These are phyloP conservation scores for Hydrochoerus hydrochaeris DNA, from an alignment of 2,113 vertebrate species.

Conservation along the genomic window DNA sequence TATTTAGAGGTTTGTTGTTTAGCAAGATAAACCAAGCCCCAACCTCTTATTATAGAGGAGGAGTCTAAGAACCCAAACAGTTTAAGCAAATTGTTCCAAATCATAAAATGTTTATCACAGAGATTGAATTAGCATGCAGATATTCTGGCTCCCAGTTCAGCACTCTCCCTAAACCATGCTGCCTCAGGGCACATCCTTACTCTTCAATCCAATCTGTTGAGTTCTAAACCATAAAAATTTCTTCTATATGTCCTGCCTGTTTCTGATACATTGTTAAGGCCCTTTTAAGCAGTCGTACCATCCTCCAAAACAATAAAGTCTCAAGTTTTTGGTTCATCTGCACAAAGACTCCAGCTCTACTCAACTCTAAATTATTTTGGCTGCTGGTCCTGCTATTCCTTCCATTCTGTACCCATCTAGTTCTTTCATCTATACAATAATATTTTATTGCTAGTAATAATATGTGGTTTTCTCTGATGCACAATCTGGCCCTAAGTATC, in stretches of 20 bases:
- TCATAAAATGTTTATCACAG: background rate
- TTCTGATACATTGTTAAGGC: background rate
- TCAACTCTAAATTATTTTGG: background rate
- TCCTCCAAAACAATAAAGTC: conserved; percentile 13
- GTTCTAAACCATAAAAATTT: background rate
- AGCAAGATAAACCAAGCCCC: background rate
- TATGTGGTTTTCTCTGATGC: conserved; percentile 3
- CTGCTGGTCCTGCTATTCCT: background rate
- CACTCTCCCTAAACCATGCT: background rate
- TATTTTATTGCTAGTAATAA: conserved; percentile 40
- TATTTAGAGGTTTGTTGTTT: background rate
- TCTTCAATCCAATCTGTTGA: background rate
- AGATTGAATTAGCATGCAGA: conserved; percentile 30
- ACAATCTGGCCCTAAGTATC: background rate
- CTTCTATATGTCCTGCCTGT: background rate
- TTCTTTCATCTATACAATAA: background rate
- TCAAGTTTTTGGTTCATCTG: background rate
- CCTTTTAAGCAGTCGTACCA: background rate
- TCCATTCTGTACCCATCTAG: background rate
- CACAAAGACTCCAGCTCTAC: background rate
- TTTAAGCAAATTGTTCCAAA: conserved; percentile 39
- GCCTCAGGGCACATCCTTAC: background rate
- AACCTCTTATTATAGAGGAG: background rate
- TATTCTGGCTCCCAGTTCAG: background rate
- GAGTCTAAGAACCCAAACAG: background rate